A percentile compares a stretch with the other conserved stretches of the same genome.
phyloP scores from a whole-genome alignment of 2,113 vertebrate genomes.

The Cacatua alba region DNA sequence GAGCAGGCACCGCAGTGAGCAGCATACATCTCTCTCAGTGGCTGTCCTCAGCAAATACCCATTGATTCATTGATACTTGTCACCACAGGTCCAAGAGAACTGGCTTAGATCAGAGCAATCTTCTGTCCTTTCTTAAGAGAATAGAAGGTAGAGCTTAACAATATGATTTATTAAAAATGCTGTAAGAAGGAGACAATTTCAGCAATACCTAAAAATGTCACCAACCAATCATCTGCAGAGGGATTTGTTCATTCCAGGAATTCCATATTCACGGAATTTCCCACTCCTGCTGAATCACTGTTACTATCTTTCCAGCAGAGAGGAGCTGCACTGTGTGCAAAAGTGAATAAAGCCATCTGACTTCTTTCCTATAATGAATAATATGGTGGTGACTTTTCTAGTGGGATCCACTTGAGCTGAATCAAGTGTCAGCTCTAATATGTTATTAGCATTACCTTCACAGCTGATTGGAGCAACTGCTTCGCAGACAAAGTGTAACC shows the following conservation, averaged over 20 bases:
- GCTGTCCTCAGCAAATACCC: background rate
- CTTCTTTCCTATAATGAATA: conserved; percentile 37
- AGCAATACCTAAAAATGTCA: background rate
- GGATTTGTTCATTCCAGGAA: background rate
- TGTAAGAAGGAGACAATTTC: background rate
- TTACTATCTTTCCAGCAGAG: conserved; percentile 3
- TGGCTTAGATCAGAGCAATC: background rate
- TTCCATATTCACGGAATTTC: background rate
- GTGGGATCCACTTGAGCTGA: background rate
- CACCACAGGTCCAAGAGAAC: background rate
- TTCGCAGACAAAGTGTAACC: background rate
- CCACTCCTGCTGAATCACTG: conserved; percentile 18
- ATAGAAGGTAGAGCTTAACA: background rate
- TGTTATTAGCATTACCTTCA: background rate
- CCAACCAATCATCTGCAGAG: background rate
- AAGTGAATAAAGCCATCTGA: background rate
- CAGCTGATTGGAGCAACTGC: background rate
- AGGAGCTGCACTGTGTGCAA: background rate
- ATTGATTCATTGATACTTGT: background rate
- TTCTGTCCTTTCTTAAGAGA: background rate
- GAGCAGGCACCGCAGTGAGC: background rate
- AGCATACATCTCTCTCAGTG: background rate
- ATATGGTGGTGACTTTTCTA: background rate
- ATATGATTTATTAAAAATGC: background rate
- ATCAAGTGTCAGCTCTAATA: background rate